Base-by-base conservation (phyloP, 2,113 vertebrate genomes). In the Plecotus auritus region DNA sequence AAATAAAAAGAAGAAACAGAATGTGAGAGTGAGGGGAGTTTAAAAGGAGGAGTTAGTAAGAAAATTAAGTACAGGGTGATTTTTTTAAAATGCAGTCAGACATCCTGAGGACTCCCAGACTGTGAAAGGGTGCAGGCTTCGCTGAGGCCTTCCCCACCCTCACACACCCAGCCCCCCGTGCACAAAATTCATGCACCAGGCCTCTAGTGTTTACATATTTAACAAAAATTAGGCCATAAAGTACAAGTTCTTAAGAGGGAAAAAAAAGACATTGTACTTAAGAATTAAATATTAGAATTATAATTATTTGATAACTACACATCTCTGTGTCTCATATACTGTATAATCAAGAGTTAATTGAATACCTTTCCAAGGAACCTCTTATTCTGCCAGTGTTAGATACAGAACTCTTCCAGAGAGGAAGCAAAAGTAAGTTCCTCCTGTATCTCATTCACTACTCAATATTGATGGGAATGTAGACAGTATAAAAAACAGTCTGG, bases 291-390 rank as follows among this genome's bases (percentile, higher is more conserved):
- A 85, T 9, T 69, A 49, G 12, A 32, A 66, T 32, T 51, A 61
- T 0, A 91, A 94, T 54, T 85, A 90, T 40, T 49, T 97, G n/a
- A 28, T 72, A 95, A 93, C 9, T 73, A 22, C 26, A 56, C 8
- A 73, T 45, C 7, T 95, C 61, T 91, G 78, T 77, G 23, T 95
- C 42, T 35, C 40, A 67, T 5, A 93, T n/a, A 64, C 74, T 18
- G 82, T 28, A 69, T 45, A 93, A 95, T 85, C 73, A 83, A 90
- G 88, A 94, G 74, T 86, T 94, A 95, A 96, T 2, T 78, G 73
- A 95, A 78, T 78, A 61, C 0, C 42, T 93, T 94, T 93, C 42
- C 66, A 85, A 96, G 95, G 85, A 97, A 26, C 10, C n/a, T 88
- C 49, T 59, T 88, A 70, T 66, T 86, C 64, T 90, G 67, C 78